Base-by-base conservation (phyloP, 64 coral and sea anemone genomes). In the Montipora cactus region DNA sequence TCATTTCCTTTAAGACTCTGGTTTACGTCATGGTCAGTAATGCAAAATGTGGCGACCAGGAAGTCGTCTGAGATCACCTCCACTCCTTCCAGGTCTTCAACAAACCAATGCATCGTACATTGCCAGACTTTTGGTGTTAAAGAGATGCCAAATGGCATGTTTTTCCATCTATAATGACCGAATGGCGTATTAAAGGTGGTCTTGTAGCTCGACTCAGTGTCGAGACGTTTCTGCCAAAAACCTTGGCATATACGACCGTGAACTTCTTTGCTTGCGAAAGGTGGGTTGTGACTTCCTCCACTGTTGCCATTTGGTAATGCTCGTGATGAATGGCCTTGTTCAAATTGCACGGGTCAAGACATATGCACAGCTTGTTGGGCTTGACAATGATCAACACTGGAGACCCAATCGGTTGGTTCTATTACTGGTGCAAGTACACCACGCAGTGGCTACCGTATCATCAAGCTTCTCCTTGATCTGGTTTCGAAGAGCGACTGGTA, bases 401-500 rank as follows among this genome's bases (percentile, higher is more conserved):
- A 52, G 10, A 83, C 53, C 50, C 80, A 83, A 4, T 49, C 25
- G 13, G 80, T 83, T 83, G 80, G 80, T 49, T 49, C n/a, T 21
- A 0, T 83, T 16, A 83, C 80, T 1, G 0, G 57, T 59, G 57
- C 57, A 59, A 18, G 75, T 3, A 83, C 49, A 28, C 59, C 50
- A n/a, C n/a, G n/a, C n/a, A 37, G 50, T 51, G 21, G 18, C 49
- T 59, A 83, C 80, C 18, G 0, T 37, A 37, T 37, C 37, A 37
- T 37, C 37, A 37, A 37, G 37, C 37, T 37, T 37, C 37, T 37
- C 51, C 25, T 83, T 83, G 51, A 83, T 83, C 20, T 61, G 85
- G 67, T 49, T 4, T 50, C 44, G 0, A 80, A 94, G 53, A 61
- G 84, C 92, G 9, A 81, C 92, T 71, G 92, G 84, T 57, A 94